Conservation (phyloP, 1,140 invertebrate species). For the Homalodisca vitripennis region DNA sequence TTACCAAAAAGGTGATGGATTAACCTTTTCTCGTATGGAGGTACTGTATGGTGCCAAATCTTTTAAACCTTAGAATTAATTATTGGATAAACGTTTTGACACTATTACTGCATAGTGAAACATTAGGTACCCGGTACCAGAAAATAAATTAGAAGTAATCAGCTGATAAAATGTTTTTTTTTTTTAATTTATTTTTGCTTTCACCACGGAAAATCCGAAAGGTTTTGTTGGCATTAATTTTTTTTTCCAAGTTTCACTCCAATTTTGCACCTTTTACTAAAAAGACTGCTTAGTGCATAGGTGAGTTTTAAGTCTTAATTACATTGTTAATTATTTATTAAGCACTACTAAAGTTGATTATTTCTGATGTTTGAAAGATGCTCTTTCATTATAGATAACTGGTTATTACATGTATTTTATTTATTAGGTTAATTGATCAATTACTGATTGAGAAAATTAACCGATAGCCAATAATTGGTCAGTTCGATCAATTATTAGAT, state of each 20-base stretch:
- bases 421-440: slow-evolving; percentile 3
- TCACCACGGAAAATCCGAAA: too few relatives aligned
- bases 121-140: too few relatives aligned
- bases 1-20: too few relatives aligned
- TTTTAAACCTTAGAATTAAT: too few relatives aligned
- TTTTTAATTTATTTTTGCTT: too few relatives aligned
- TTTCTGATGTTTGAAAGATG: slow-evolving; percentile 21
- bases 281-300: slow-evolving; percentile 13
- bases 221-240: too few relatives aligned
- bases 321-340: slow-evolving; percentile 1
- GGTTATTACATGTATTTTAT: slow-evolving; percentile 21
- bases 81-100: too few relatives aligned
- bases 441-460: slow-evolving; percentile 17
- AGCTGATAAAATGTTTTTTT: too few relatives aligned
- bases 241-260: slow-evolving; percentile 56
- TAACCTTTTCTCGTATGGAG: too few relatives aligned
- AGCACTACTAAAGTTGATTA: slow-evolving; percentile 4
- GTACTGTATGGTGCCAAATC: too few relatives aligned
- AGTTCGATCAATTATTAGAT: slow-evolving; percentile 14
- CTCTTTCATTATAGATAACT: background rate
- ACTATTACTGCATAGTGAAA: too few relatives aligned
- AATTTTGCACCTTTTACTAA: slow-evolving; percentile 45
- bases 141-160: too few relatives aligned
- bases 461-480: slow-evolving; percentile 5
- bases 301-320: slow-evolving; percentile 21